phyloP scores from a whole-genome alignment of 2,797 vertebrate species.

The Poliocrania exsul region DNA sequence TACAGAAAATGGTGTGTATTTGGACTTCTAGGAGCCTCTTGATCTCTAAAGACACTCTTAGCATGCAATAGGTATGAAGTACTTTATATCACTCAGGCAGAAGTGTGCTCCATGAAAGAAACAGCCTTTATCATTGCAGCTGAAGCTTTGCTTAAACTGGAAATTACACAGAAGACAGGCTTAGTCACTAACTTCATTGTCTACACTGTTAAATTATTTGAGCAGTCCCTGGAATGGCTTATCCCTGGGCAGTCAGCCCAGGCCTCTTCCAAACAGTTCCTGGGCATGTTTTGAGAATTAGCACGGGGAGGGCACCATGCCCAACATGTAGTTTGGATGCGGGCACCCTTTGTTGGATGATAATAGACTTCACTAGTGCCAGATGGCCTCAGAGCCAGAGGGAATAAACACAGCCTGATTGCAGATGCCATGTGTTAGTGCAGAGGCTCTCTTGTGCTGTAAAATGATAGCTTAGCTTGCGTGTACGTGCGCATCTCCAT shows the following conservation, averaged over 20 bases:
- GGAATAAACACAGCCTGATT: conserved; percentile 17
- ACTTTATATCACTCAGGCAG: background rate
- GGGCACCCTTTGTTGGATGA: conserved; percentile 60
- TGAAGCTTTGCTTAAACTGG: background rate
- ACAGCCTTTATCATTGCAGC: background rate
- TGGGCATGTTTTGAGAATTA: conserved; percentile 45
- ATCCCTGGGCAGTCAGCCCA: conserved; percentile 5
- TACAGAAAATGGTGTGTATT: background rate
- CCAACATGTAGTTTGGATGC: conserved; percentile 23
- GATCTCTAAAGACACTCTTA: background rate
- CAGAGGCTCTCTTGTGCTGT: background rate
- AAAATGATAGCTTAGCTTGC: background rate
- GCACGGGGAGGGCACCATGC: conserved; percentile 42
- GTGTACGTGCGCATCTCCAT: background rate
- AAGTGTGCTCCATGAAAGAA: background rate
- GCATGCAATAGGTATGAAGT: background rate
- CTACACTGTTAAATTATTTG: conserved; percentile 14
- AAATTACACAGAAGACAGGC: background rate
- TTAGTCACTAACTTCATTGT: conserved; percentile 17
- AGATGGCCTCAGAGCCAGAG: conserved; percentile 19
- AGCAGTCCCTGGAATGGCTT: conserved; percentile 17
- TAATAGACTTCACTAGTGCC: conserved; percentile 45
- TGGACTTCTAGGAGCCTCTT: background rate
- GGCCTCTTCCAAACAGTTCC: conserved; percentile 26
- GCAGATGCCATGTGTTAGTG: background rate